These are phyloP conservation scores for Microtus oregoni DNA, from an alignment of 2,113 vertebrate genomes.

Conservation along the genomic window DNA sequence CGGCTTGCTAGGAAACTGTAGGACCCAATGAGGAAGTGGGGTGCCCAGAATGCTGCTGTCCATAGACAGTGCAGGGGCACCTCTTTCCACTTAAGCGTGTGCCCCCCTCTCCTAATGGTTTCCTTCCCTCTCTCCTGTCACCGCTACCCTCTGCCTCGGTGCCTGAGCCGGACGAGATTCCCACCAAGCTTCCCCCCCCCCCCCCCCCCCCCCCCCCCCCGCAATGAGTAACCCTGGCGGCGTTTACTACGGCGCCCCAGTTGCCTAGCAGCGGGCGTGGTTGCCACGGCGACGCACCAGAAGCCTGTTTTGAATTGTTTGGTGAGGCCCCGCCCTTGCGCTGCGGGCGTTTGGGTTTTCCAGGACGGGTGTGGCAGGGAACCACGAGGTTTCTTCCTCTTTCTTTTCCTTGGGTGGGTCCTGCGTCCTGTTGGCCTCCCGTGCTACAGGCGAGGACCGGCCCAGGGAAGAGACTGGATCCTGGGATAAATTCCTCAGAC, in stretches of 20 bases:
- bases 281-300: neutral
- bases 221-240: neutral
- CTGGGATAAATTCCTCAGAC: too few species aligned
- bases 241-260: slow-evolving; percentile 63
- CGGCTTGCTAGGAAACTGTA: neutral
- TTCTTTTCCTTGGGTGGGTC: neutral
- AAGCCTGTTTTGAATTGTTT: slow-evolving; percentile 42
- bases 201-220: too few species aligned
- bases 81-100: neutral
- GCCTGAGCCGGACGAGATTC: neutral
- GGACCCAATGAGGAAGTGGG: neutral
- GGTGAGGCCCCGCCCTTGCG: neutral
- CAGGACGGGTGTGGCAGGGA: neutral
- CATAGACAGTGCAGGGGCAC: neutral
- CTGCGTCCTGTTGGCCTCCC: neutral
- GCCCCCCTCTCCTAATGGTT: neutral
- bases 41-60: neutral
- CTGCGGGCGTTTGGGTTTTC: neutral
- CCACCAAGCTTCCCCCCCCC: accelerated
- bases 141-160: neutral
- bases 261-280: slow-evolving; percentile 69
- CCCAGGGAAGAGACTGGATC: neutral
- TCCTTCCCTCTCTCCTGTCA: neutral
- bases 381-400: neutral
- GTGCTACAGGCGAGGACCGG: neutral